These are phyloP conservation scores for Leucophenga varia DNA, from an alignment of 1,140 invertebrate species.

Conservation along the genomic window DNA sequence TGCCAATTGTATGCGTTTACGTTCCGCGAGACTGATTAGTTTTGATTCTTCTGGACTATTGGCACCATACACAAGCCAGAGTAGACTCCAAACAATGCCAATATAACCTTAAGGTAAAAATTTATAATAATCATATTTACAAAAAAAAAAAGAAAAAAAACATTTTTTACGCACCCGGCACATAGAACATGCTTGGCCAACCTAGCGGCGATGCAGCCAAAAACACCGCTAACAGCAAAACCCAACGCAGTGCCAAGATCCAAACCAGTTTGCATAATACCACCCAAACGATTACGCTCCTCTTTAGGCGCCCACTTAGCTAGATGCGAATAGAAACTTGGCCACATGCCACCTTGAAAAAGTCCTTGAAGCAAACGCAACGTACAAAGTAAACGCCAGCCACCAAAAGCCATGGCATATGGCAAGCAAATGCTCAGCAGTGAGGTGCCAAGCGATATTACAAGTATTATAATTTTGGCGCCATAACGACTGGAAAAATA, in stretches of 20 bases:
- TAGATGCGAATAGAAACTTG: slow-evolving; percentile 73
- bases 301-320: slow-evolving; percentile 70
- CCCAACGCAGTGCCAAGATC: slow-evolving; percentile 73
- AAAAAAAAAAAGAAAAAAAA: too few species aligned
- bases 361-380: slow-evolving; percentile 73
- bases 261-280: slow-evolving; percentile 63
- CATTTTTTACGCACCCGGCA: slow-evolving; percentile 58
- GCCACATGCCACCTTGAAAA: slow-evolving; percentile 74
- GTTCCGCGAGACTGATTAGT: slow-evolving; percentile 58
- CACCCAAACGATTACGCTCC: slow-evolving; percentile 61
- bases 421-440: slow-evolving; percentile 55
- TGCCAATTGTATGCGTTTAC: slow-evolving; percentile 16
- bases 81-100: slow-evolving; percentile 62
- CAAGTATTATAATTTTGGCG: slow-evolving; percentile 55
- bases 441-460: slow-evolving; percentile 39
- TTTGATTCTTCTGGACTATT: slow-evolving; percentile 65
- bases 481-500: slow-evolving; percentile 66
- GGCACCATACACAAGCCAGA: slow-evolving; percentile 65
- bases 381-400: slow-evolving; percentile 60
- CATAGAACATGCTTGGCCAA: slow-evolving; percentile 77
- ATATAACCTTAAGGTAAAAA: slow-evolving; percentile 62
- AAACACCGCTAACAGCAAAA: slow-evolving; percentile 61
- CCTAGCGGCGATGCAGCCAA: slow-evolving; percentile 65
- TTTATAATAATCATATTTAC: too few species aligned
- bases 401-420: slow-evolving; percentile 41